phyloP scores from a whole-genome alignment of 2,888 invertebrate genomes.

The Synanthedon vespiformis region DNA sequence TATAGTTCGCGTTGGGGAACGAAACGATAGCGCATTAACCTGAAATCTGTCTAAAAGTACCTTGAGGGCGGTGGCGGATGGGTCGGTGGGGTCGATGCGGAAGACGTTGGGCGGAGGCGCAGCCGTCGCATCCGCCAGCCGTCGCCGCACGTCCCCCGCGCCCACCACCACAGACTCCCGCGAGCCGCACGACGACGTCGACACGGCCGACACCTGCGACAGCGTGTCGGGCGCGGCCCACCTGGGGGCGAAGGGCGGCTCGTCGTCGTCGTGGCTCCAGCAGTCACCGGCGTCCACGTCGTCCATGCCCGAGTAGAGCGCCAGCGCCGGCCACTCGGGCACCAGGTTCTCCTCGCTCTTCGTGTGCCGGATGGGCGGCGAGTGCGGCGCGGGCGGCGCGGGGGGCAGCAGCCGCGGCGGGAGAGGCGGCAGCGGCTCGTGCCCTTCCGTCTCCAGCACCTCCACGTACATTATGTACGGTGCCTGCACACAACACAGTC shows the following conservation, averaged over 20 bases:
- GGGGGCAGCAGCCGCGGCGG: slow-evolving; percentile 89
- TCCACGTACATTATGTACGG: slow-evolving; percentile 99
- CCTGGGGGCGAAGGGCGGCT: slow-evolving; percentile 63
- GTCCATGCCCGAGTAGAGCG: slow-evolving; percentile 47
- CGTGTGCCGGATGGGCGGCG: slow-evolving; percentile 84
- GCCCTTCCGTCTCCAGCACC: slow-evolving; percentile 82
- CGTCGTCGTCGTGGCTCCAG: slow-evolving; percentile 98
- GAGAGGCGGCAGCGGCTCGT: slow-evolving; percentile 89
- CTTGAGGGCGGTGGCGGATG: slow-evolving; percentile 96
- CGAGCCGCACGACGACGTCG: slow-evolving; percentile 50
- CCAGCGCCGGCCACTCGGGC: slow-evolving; percentile 67
- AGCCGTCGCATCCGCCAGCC: slow-evolving; percentile 82
- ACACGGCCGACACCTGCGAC: slow-evolving; percentile 74
- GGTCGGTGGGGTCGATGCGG: slow-evolving; percentile 96
- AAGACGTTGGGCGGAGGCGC: slow-evolving; percentile 75
- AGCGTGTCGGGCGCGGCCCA: slow-evolving; percentile 68
- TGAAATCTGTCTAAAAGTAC: slow-evolving; percentile 25
- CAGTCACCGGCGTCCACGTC: slow-evolving; percentile 73
- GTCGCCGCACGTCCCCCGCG: slow-evolving; percentile 87
- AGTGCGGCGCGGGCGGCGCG: slow-evolving; percentile 79
- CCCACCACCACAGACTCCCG: slow-evolving; percentile 75
- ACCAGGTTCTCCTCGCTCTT: slow-evolving; percentile 93
- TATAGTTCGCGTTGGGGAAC: too few species aligned
- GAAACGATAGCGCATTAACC: too few species aligned
- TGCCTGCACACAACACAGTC: slow-evolving; percentile 60